These are phyloP conservation scores for Erebia epiphron DNA, from an alignment of 2,888 invertebrate genomes.

Conservation along the genomic window DNA sequence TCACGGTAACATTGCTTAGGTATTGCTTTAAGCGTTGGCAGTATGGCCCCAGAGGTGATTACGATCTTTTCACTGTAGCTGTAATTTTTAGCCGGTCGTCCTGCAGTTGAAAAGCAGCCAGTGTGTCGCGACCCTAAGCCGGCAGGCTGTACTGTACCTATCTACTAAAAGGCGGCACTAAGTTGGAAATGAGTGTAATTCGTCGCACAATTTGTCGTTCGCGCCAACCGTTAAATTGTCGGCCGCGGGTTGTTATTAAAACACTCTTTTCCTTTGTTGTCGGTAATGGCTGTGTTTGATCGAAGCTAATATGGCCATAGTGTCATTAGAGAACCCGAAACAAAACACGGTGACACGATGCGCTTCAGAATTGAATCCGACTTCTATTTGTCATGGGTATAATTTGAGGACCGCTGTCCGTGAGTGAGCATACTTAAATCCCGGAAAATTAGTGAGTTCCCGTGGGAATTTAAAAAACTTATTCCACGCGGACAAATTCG, in stretches of 20 bases:
- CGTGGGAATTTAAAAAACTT: no score
- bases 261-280: background rate
- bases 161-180: background rate
- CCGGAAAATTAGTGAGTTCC: no score
- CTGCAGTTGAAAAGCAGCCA: no score
- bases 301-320: background rate
- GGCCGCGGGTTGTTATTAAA: background rate
- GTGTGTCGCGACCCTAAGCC: no score
- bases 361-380: background rate
- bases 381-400: background rate
- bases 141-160: background rate
- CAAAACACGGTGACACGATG: background rate
- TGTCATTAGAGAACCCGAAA: background rate
- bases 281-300: background rate
- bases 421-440: no score
- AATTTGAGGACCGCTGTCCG: no score
- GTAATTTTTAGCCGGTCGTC: no score
- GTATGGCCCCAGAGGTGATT: no score
- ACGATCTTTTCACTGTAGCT: no score
- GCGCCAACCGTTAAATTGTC: conserved; percentile 2
- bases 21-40: no score
- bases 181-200: background rate
- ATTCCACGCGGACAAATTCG: no score
- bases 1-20: no score
- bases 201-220: background rate